Base-by-base conservation (phyloP, 1,140 invertebrate genomes). In the Samia ricini region DNA sequence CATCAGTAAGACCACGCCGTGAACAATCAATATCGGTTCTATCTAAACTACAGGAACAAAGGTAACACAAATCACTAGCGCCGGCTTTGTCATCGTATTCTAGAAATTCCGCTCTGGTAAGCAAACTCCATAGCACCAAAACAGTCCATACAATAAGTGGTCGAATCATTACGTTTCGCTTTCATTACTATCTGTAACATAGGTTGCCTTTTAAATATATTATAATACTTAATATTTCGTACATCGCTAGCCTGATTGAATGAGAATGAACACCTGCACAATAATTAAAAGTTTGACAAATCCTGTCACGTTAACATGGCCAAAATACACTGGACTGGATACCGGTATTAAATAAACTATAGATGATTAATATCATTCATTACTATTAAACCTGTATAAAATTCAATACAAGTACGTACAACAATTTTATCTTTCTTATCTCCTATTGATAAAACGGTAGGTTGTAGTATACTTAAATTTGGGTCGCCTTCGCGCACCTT, bases 401-500 rank as follows among this genome's bases (percentile, higher is more conserved):
- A 22, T 51, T 63, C 63, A 79, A 72, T 66, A 74, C 68, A 64
- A 71, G 68, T 65, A 71, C 68, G 64, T 67, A 73, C 63, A 80
- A 79, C 82, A 81, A 75, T 80, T 85, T 88, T 88, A 88, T 89
- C 87, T 81, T 76, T 74, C 69, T 85, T 89, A 89, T 89, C 87
- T 75, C 69, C 61, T 68, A 60, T 72, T 79, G 87, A 89, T 89
- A 89, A 85, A 78, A 62, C 64, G 56, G 69, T 71, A 72, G 72
- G 73, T 81, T 59, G 57, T 49, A 72, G 77, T 63, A 76, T 74
- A 80, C 73, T 71, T 76, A 69, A 82, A 89, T 88, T 89, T 86
- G 79, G 86, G 86, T 88, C 86, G 86, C 57, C 68, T 26, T 69
- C 71, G 12, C 79, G 52, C 77, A 84, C 76, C 73, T 80, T 69